A percentile compares a stretch with the other conserved stretches of the same genome.
phyloP scores from a whole-genome alignment of 2,113 vertebrate genomes.

The Atrichornis clamosus region DNA sequence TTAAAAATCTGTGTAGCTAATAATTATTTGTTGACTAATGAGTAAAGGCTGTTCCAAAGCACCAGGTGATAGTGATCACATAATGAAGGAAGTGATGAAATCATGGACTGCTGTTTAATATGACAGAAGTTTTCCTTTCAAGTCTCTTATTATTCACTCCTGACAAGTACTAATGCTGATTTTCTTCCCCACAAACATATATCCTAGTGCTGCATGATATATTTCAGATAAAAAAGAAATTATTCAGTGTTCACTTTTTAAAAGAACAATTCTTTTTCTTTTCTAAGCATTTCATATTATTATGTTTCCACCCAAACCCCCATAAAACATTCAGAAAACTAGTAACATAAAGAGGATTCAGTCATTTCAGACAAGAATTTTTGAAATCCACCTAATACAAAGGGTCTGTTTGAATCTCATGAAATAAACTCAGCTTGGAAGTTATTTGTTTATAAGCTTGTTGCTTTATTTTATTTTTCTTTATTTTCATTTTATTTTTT shows the following conservation, averaged over 20 bases:
- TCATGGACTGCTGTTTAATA: background rate
- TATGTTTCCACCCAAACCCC: background rate
- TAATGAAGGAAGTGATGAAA: background rate
- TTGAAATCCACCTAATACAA: background rate
- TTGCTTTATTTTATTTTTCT: background rate
- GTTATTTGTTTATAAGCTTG: background rate
- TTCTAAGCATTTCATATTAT: background rate
- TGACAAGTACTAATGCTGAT: background rate
- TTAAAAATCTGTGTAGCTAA: background rate
- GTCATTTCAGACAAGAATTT: background rate
- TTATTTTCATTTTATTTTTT: background rate
- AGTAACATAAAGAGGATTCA: background rate
- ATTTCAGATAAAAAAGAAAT: background rate
- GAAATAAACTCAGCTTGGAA: background rate
- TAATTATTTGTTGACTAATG: constrained; percentile 5
- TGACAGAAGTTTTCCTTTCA: background rate
- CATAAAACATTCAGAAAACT: background rate
- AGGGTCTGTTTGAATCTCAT: background rate
- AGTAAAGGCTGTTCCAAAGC: background rate
- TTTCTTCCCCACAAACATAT: background rate
- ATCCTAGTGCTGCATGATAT: background rate
- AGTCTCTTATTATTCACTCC: background rate
- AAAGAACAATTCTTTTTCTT: background rate
- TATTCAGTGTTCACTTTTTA: background rate
- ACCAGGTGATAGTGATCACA: background rate